Evolutionary conservation across 2,888 invertebrate species (phyloP).

Genomic region (Mythimna vitellina): DNA sequence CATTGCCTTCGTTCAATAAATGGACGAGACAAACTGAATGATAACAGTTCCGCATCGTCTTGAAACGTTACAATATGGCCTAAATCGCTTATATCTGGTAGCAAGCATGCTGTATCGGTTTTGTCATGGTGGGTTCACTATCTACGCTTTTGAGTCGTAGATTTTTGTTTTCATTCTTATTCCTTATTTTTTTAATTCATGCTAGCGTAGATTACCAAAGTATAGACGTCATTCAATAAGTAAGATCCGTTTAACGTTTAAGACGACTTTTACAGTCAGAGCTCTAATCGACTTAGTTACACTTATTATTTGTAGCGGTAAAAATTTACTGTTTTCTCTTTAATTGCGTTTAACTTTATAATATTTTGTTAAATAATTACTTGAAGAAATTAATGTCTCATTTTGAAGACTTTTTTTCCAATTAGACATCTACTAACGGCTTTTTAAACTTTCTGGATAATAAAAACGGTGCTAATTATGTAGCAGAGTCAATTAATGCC

Average conservation of each 20-base stretch:
- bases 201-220: neutral
- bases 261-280: neutral
- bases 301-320: neutral
- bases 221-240: neutral
- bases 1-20: neutral
- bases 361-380: neutral
- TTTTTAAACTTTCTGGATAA: neutral
- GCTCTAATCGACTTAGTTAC: neutral
- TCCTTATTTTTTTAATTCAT: neutral
- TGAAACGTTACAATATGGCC: neutral
- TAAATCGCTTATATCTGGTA: neutral
- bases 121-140: neutral
- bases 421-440: neutral
- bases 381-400: neutral
- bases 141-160: neutral
- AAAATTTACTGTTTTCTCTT: neutral
- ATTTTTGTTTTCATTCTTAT: neutral
- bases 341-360: neutral
- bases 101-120: neutral
- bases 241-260: neutral
- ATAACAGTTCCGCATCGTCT: neutral
- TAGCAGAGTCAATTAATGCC: slow-evolving; percentile 18
- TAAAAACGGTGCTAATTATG: slow-evolving; percentile 14
- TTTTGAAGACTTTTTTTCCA: neutral
- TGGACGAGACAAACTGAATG: neutral